phyloP scores from a whole-genome alignment of 2,888 invertebrate genomes.

The Leptinotarsa tumamoca region DNA sequence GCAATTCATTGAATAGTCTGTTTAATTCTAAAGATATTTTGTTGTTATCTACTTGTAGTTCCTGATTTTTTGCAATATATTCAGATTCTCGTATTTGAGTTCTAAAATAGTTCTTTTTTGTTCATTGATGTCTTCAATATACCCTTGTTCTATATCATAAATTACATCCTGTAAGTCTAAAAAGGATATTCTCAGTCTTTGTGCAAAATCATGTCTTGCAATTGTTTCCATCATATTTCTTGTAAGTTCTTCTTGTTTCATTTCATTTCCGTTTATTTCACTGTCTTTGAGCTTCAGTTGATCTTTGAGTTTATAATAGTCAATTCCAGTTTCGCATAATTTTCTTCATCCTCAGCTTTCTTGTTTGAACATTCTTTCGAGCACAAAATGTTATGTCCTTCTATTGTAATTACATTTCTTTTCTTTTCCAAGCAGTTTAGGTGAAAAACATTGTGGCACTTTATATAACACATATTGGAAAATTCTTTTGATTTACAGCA shows the following conservation, averaged over 20 bases:
- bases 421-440: not conserved
- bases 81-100: not conserved
- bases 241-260: not conserved
- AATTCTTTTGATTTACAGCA: slow-evolving; percentile 9
- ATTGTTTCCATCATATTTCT: slow-evolving; percentile 20
- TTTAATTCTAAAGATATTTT: not conserved
- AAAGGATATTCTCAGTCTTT: not conserved
- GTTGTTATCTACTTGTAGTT: slow-evolving; percentile 3
- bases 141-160: slow-evolving; percentile 8
- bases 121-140: slow-evolving; percentile 17
- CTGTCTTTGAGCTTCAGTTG: not conserved
- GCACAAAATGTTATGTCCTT: slow-evolving; percentile 8
- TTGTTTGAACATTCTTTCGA: slow-evolving; percentile 17
- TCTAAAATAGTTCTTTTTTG: not conserved
- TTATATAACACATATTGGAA: slow-evolving; percentile 3
- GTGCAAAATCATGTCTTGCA: slow-evolving; percentile 16
- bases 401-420: slow-evolving; percentile 1
- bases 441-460: not conserved
- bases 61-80: slow-evolving; percentile 14
- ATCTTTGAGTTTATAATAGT: slow-evolving; percentile 8
- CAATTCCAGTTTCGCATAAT: slow-evolving; percentile 13
- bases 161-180: too few species aligned
- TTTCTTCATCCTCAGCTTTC: slow-evolving; percentile 10
- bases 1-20: slow-evolving; percentile 11
- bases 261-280: not conserved